A percentile compares a stretch with the other conserved stretches of the same genome.
phyloP scores from a whole-genome alignment of 2,797 vertebrate species.

The Enteromius radiatus region DNA sequence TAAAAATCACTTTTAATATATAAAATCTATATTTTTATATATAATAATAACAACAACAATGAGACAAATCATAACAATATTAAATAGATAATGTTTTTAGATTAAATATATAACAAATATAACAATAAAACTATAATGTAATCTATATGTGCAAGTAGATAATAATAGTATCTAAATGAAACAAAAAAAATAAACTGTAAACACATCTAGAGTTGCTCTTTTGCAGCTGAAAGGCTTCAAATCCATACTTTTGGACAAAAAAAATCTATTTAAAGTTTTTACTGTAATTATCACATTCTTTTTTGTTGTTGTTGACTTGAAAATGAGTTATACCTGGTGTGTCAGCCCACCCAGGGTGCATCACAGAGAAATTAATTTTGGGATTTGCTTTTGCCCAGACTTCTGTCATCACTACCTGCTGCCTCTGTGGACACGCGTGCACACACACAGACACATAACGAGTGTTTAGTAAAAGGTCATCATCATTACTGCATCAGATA shows the following conservation, averaged over 20 bases:
- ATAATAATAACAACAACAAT: background rate
- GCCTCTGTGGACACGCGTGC: slow-evolving; percentile 67
- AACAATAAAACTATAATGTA: background rate
- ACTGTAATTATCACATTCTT: background rate
- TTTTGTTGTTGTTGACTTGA: background rate
- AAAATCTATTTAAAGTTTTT: background rate
- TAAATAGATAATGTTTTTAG: background rate
- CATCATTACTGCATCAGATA: slow-evolving; percentile 53
- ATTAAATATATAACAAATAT: background rate
- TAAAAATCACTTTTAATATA: background rate
- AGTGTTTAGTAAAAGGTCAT: slow-evolving; percentile 58
- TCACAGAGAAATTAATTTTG: slow-evolving; percentile 74
- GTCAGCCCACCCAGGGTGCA: slow-evolving; percentile 78
- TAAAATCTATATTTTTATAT: no score
- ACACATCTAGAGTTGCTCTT: background rate
- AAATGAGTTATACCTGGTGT: slow-evolving; percentile 69
- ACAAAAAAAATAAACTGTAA: background rate
- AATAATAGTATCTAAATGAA: background rate
- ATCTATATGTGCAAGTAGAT: no score
- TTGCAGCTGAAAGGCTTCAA: background rate
- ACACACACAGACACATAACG: background rate
- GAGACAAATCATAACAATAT: background rate
- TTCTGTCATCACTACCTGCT: slow-evolving; percentile 80
- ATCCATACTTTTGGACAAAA: background rate
- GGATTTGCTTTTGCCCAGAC: slow-evolving; percentile 73